Percentiles rank a stretch among this genome's conserved stretches.
phyloP scores from a whole-genome alignment of 2,113 vertebrate species.

The Corynorhinus townsendii region DNA sequence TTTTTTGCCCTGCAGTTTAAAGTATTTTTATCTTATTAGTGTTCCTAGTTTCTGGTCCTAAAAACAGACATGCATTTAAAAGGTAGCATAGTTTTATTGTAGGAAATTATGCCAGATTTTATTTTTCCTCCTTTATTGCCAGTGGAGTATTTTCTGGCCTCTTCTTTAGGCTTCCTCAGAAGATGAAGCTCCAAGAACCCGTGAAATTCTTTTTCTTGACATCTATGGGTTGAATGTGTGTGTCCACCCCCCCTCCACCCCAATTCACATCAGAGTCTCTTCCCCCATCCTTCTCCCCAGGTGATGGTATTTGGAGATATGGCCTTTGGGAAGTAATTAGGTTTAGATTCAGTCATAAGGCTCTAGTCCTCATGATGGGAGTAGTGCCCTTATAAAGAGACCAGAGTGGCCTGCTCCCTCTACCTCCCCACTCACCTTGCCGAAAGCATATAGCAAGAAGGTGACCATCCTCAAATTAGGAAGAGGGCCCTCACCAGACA shows the following conservation, averaged over 20 bases:
- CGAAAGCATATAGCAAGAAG: neutral
- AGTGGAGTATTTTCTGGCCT: constrained; percentile 12
- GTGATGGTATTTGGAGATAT: neutral
- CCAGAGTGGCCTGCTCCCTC: too few species aligned
- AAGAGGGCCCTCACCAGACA: neutral
- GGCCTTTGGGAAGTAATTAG: neutral
- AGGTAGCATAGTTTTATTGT: neutral
- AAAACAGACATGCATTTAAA: constrained; percentile 28
- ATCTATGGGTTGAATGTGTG: neutral
- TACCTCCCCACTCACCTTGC: neutral
- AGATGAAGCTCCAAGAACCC: neutral
- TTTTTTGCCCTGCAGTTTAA: neutral
- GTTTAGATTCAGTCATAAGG: neutral
- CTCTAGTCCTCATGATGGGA: neutral
- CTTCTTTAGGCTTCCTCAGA: neutral
- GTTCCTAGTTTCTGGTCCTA: constrained; percentile 13
- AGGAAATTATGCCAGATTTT: constrained; percentile 26
- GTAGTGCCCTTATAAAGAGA: neutral
- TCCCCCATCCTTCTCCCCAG: neutral
- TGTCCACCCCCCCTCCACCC: too few species aligned
- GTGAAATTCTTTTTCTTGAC: constrained; percentile 7
- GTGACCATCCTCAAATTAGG: neutral
- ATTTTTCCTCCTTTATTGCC: neutral
- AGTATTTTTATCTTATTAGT: constrained; percentile 25
- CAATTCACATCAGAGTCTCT: neutral